Base-by-base conservation (phyloP, 2,797 vertebrate genomes). In the Alcedo atthis region DNA sequence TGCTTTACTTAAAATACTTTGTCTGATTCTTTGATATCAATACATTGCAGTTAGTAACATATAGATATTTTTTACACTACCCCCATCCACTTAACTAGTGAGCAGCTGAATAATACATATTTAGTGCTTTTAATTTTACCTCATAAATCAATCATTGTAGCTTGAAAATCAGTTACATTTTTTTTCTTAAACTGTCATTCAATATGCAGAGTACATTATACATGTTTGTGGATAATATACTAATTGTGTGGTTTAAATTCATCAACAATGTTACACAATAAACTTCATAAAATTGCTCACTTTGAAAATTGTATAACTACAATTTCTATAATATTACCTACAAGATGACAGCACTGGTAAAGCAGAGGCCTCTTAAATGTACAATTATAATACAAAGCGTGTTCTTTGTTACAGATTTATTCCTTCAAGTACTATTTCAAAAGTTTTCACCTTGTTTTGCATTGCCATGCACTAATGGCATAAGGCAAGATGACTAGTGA, bases 91-190 rank as follows among this genome's bases (percentile, higher is more conserved):
- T 94, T 90, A 85, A 43, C 35, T 93, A 33, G 28, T 91, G 66
- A 89, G 67, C 45, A 91, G 68, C 79, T 70, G 90, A 86, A 32
- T 62, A 90, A 93, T 82, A 91, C 16, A 46, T 49, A 74, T 63
- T 90, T 93, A 85, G 51, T 53, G 45, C 61, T 87, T 92, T 87
- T 67, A 91, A 93, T 95, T 89, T 91, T 90, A 66, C 24, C 22
- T 89, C 64, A 71, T 85, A 81, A 95, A 95, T 93, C 92, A 88
- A 70, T 96, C 81, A 76, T 40, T 30, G 25, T 48, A 81, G 22
- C 63, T 83, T 17, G 57, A 78, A 87, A 96, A 89, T 90, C 40
- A 59, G 76, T 58, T 85, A 28, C 24, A 16, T 55, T 84, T 86
- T 93, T 61, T 90, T 88, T 66, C 76, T 85, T 61, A 85, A 93